phyloP scores from a whole-genome alignment of 2,888 invertebrate genomes.

The Drosophila nigritarsus region DNA sequence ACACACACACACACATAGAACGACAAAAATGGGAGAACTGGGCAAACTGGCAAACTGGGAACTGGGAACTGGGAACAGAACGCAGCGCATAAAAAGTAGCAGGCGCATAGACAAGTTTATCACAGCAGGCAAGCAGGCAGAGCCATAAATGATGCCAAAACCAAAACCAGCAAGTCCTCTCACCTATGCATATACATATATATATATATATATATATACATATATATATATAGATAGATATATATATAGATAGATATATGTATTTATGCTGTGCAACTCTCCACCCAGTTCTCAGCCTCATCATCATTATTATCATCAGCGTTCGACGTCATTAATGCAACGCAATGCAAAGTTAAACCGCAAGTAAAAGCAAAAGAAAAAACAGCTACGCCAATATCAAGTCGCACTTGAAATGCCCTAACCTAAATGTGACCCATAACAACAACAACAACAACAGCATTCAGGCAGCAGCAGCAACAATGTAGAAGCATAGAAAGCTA shows the following conservation, averaged over 20 bases:
- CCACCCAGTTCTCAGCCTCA: slow-evolving; percentile 57
- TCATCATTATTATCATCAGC: slow-evolving; percentile 29
- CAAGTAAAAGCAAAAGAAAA: slow-evolving; percentile 25
- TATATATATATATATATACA: neutral
- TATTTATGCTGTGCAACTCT: slow-evolving; percentile 37
- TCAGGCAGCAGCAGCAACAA: slow-evolving; percentile 12
- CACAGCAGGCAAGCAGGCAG: slow-evolving; percentile 31
- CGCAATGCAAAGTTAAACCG: slow-evolving; percentile 52
- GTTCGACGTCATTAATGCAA: slow-evolving; percentile 52
- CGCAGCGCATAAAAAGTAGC: slow-evolving; percentile 50
- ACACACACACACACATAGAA: neutral
- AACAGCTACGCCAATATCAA: slow-evolving; percentile 7
- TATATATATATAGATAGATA: neutral
- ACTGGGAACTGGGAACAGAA: slow-evolving; percentile 35
- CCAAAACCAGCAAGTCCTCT: slow-evolving; percentile 53
- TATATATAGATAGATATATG: neutral
- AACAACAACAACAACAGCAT: slow-evolving; percentile 4
- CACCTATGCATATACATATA: slow-evolving; percentile 25
- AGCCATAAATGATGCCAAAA: slow-evolving; percentile 52
- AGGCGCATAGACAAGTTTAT: slow-evolving; percentile 71
- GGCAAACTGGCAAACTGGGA: slow-evolving; percentile 15
- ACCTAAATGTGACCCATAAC: slow-evolving; percentile 5
- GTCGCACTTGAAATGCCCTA: slow-evolving; percentile 50
- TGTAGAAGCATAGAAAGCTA: slow-evolving; percentile 52
- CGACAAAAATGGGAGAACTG: slow-evolving; percentile 16